Evolutionary conservation across 2,888 invertebrate species (phyloP).

Genomic region (Caenorhabditis panamensis): DNA sequence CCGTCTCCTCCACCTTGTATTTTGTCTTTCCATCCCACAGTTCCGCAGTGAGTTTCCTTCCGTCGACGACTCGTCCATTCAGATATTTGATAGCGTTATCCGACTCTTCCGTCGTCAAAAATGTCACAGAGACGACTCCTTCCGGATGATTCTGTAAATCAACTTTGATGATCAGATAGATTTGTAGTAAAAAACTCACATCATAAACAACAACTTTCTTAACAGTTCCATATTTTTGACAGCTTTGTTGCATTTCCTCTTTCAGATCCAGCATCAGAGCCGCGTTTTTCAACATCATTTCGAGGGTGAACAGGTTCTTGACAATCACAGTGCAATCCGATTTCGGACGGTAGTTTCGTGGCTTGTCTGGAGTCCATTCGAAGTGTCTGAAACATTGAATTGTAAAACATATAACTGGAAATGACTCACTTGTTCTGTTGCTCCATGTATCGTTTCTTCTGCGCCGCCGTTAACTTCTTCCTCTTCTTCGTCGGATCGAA

Average conservation of each 20-base stretch:
- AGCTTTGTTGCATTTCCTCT: constrained; percentile 92
- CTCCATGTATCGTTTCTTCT: constrained; percentile 89
- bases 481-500: constrained; percentile 94
- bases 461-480: constrained; percentile 90
- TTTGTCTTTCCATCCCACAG: constrained; percentile 97
- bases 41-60: constrained; percentile 88
- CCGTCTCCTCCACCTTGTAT: constrained; percentile 92
- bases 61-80: constrained; percentile 92
- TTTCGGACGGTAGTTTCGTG: constrained; percentile 90
- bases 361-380: constrained; percentile 96
- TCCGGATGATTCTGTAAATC: constrained; percentile 87
- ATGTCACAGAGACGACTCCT: constrained; percentile 93
- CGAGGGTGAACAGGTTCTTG: constrained; percentile 92
- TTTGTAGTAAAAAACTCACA: constrained; percentile 84
- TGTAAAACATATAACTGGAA: not conserved
- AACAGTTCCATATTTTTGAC: constrained; percentile 92
- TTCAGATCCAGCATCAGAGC: constrained; percentile 92
- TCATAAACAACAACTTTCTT: constrained; percentile 93
- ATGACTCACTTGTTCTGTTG: constrained; percentile 89
- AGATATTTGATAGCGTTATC: constrained; percentile 91
- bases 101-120: constrained; percentile 92
- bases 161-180: too few species aligned
- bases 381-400: constrained; percentile 85
- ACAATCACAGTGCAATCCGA: constrained; percentile 93
- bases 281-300: constrained; percentile 92